A percentile compares a stretch with the other conserved stretches of the same genome.
These are phyloP conservation scores for Zosterops lateralis DNA, from an alignment of 2,113 vertebrate species.

Conservation along the genomic window DNA sequence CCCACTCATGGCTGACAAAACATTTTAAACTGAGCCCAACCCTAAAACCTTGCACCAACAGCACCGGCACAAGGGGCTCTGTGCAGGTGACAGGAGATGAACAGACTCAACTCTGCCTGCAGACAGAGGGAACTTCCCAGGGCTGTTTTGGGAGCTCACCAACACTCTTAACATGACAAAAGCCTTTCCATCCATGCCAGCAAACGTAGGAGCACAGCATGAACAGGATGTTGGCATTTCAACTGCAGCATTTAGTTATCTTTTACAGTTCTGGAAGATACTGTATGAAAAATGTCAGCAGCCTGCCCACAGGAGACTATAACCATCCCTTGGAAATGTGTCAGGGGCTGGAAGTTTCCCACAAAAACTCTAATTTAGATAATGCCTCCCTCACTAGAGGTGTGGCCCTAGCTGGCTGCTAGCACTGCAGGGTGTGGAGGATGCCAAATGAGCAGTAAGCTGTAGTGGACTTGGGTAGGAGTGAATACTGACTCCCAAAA, in stretches of 20 bases:
- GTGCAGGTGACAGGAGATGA: background rate
- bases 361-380: background rate
- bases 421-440: background rate
- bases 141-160: slow-evolving; percentile 9
- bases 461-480: background rate
- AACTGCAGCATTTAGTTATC: background rate
- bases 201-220: background rate
- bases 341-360: background rate
- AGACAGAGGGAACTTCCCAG: background rate
- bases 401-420: background rate
- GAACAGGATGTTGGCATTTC: background rate
- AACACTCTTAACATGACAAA: background rate
- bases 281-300: background rate
- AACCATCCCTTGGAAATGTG: background rate
- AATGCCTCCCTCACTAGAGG: background rate
- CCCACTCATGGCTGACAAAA: background rate
- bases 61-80: background rate
- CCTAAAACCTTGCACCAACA: background rate
- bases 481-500: background rate
- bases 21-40: background rate
- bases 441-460: background rate
- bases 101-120: background rate
- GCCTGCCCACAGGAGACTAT: background rate
- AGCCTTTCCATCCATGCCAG: background rate
- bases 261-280: background rate